Percentiles rank a stretch among this genome's conserved stretches.
phyloP scores from a whole-genome alignment of 35 echinoderm and acorn worm species.

The Amphiura filiformis region DNA sequence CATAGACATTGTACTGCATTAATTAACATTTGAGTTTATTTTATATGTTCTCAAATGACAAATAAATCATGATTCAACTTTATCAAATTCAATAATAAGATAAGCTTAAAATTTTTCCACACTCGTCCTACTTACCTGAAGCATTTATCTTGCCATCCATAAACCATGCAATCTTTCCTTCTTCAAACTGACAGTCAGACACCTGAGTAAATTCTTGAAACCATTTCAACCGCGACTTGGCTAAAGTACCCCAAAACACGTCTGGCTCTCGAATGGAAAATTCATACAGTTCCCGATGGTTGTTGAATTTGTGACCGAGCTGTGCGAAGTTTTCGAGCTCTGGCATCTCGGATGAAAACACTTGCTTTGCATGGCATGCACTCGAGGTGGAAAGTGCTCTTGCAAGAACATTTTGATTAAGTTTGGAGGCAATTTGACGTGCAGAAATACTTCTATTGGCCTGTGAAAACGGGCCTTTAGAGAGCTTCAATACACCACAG shows the following conservation, averaged over 20 bases:
- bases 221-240: slow-evolving; percentile 70
- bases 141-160: slow-evolving; percentile 78
- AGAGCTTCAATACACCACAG: neutral
- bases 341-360: slow-evolving; percentile 75
- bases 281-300: slow-evolving; percentile 59
- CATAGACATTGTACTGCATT: no score
- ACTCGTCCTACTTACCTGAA: slow-evolving; percentile 28
- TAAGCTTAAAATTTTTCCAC: no score
- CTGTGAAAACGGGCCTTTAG: neutral
- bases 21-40: no score
- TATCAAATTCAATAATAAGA: no score
- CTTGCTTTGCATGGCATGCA: slow-evolving; percentile 10
- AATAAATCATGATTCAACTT: no score
- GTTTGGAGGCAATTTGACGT: neutral
- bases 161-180: slow-evolving; percentile 85
- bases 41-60: no score
- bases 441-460: neutral
- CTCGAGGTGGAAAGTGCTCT: slow-evolving; percentile 3
- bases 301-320: slow-evolving; percentile 50
- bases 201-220: slow-evolving; percentile 70
- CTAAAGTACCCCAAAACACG: slow-evolving; percentile 76
- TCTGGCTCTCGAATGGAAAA: slow-evolving; percentile 70
- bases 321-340: slow-evolving; percentile 59
- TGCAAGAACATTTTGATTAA: neutral
- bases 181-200: slow-evolving; percentile 1